These are phyloP conservation scores for Acholoe squamosa DNA, from an alignment of 2,888 invertebrate species.

Conservation along the genomic window DNA sequence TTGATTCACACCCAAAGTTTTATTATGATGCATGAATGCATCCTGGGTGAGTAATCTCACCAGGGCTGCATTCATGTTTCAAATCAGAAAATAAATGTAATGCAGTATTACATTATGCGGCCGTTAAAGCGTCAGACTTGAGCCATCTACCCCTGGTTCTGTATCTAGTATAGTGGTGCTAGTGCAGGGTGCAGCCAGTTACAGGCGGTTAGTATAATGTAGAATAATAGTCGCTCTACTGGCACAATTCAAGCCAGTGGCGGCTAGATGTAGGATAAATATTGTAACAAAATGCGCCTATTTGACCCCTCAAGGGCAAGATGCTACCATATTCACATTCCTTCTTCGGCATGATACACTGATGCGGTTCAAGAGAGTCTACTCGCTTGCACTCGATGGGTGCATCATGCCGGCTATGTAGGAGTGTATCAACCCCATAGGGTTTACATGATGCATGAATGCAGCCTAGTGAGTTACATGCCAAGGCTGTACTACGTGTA, in stretches of 20 bases:
- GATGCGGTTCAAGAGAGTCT: too few species aligned
- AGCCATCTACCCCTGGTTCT: neutral
- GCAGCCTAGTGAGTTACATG: neutral
- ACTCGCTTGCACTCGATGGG: too few species aligned
- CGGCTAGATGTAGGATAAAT: neutral
- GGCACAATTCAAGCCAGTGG: neutral
- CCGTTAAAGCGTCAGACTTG: too few species aligned
- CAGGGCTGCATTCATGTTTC: too few species aligned
- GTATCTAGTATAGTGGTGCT: neutral
- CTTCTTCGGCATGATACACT: too few species aligned
- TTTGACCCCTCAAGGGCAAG: neutral
- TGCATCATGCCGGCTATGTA: neutral
- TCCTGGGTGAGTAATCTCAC: too few species aligned
- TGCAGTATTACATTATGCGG: too few species aligned
- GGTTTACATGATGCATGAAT: neutral
- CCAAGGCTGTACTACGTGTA: neutral
- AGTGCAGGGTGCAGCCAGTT: neutral
- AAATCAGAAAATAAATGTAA: too few species aligned
- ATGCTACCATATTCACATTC: too few species aligned
- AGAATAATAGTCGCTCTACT: neutral
- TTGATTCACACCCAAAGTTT: too few species aligned
- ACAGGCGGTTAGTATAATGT: neutral
- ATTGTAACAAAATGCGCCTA: neutral
- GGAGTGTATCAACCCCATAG: neutral
- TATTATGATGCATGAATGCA: too few species aligned